Conservation (phyloP, 1,140 invertebrate genomes). For the Plodia interpunctella region DNA sequence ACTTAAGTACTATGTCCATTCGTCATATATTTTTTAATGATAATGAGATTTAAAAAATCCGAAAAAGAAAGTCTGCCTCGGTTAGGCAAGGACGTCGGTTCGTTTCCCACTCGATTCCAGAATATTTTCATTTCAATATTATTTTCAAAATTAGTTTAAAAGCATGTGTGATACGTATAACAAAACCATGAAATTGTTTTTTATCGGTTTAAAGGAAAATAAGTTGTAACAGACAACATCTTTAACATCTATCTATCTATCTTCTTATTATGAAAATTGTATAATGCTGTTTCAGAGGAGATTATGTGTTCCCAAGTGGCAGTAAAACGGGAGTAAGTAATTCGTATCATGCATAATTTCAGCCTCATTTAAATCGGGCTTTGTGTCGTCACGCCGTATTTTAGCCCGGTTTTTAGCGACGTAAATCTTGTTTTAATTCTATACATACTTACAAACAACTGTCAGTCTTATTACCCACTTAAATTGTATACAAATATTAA, state of each 20-base stretch:
- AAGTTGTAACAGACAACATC: neutral
- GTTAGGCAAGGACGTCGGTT: too few relatives aligned
- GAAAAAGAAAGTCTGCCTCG: too few relatives aligned
- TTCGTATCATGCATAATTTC: slow-evolving; percentile 19
- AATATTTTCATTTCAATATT: too few relatives aligned
- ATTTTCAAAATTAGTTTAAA: too few relatives aligned
- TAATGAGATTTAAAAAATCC: too few relatives aligned
- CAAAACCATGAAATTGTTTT: too few relatives aligned
- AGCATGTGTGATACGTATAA: too few relatives aligned
- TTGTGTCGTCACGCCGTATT: slow-evolving; percentile 8
- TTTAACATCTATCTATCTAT: slow-evolving; percentile 14
- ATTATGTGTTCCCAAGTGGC: slow-evolving; percentile 16
- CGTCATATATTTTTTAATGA: too few relatives aligned
- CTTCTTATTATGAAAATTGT: slow-evolving; percentile 34
- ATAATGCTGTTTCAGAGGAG: slow-evolving; percentile 17
- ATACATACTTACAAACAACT: neutral
- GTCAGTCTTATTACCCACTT: neutral
- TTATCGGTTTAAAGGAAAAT: too few relatives aligned
- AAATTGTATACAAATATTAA: too few relatives aligned
- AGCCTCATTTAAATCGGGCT: slow-evolving; percentile 15
- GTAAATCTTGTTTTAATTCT: neutral
- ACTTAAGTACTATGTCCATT: too few relatives aligned
- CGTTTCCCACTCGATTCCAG: too few relatives aligned
- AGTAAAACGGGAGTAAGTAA: slow-evolving; percentile 13
- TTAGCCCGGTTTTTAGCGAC: neutral